These are phyloP conservation scores for Festucalex cinctus DNA, from an alignment of 2,113 vertebrate species.

Conservation along the genomic window DNA sequence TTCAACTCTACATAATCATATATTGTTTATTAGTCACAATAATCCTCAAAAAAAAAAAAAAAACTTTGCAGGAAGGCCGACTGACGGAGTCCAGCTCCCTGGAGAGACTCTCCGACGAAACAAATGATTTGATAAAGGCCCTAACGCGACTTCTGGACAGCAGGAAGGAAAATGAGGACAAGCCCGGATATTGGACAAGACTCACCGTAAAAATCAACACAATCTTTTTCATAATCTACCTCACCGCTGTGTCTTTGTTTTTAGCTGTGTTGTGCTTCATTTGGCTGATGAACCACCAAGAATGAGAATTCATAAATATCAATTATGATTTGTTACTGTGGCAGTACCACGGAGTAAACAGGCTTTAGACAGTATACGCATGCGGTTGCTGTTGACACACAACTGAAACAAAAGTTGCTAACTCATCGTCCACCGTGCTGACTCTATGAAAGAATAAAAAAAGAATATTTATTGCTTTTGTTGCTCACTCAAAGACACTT, in stretches of 20 bases:
- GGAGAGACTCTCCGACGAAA: conserved; percentile 12
- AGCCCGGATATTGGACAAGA: conserved; percentile 28
- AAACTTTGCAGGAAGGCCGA: neutral
- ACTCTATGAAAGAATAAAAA: no score
- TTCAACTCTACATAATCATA: neutral
- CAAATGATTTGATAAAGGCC: conserved; percentile 5
- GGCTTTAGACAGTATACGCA: neutral
- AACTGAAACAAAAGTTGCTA: neutral
- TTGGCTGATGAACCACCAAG: conserved; percentile 9
- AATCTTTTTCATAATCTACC: conserved; percentile 30
- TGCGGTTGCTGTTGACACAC: no score
- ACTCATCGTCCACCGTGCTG: no score
- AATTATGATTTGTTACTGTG: neutral
- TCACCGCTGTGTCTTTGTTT: conserved; percentile 2
- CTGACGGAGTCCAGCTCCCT: neutral
- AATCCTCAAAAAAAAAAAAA: no score
- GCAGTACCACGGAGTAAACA: neutral
- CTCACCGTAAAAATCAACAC: conserved; percentile 19
- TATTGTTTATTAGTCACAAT: neutral
- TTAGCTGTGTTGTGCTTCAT: neutral
- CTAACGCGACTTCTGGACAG: conserved; percentile 9
- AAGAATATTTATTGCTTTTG: no score
- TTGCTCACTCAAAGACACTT: no score
- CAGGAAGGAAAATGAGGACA: neutral
- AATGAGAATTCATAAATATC: neutral